Conservation (phyloP, 2,888 invertebrate genomes). For the Nymphalis urticae region DNA sequence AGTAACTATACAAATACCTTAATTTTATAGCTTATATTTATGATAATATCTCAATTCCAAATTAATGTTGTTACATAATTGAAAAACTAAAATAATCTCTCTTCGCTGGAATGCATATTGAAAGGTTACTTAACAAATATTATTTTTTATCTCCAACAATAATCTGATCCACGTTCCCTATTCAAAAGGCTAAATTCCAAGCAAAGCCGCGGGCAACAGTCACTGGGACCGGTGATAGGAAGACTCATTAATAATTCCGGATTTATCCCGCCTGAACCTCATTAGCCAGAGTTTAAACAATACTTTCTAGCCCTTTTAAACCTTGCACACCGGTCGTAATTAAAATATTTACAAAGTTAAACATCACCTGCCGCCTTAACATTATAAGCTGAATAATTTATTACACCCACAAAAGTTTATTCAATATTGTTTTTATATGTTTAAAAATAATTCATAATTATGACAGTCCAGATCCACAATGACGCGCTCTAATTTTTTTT, state of each 20-base stretch:
- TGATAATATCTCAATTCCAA: no score
- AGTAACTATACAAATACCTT: no score
- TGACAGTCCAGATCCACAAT: no score
- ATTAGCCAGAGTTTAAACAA: constrained; percentile 36
- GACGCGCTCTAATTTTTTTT: no score
- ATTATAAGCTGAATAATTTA: constrained; percentile 2
- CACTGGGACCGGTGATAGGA: constrained; percentile 25
- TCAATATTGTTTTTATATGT: background rate
- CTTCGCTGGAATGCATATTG: no score
- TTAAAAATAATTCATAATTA: background rate
- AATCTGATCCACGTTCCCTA: background rate
- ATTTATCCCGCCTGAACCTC: constrained; percentile 35
- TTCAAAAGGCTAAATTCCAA: background rate
- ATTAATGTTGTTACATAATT: no score
- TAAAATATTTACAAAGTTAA: constrained; percentile 27
- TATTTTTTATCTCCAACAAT: background rate
- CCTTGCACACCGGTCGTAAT: constrained; percentile 25
- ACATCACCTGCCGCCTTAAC: constrained; percentile 14
- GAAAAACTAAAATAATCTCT: no score
- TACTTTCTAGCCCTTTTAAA: constrained; percentile 38
- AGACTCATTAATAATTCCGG: constrained; percentile 35
- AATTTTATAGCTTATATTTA: no score
- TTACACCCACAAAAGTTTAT: background rate
- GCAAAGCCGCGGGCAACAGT: background rate
- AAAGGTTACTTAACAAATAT: background rate